Conservation (phyloP, 2,113 vertebrate genomes). For the Neodontobutis hainanensis region DNA sequence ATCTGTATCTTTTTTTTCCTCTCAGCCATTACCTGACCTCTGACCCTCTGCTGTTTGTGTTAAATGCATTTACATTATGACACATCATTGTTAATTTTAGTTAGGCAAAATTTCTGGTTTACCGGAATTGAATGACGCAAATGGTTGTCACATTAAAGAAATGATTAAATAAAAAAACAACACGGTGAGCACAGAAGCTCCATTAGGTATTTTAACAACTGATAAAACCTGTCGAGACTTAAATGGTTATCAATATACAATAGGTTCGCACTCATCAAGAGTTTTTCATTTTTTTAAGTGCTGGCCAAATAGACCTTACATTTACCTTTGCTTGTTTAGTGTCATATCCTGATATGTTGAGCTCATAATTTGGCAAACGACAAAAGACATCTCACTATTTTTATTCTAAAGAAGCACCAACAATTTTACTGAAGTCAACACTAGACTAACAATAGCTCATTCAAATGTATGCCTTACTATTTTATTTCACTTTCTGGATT, state of each 20-base stretch:
- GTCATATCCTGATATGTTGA: too few relatives aligned
- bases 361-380: too few relatives aligned
- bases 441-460: constrained; percentile 1
- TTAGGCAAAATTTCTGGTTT: constrained; percentile 33
- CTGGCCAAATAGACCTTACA: too few relatives aligned
- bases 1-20: constrained; percentile 18
- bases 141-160: not conserved
- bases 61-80: constrained; percentile 55
- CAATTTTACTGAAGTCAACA: not conserved
- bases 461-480: constrained; percentile 29
- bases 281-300: not conserved
- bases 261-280: not conserved
- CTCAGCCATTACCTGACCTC: constrained; percentile 31
- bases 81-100: constrained; percentile 25
- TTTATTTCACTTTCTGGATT: constrained; percentile 7
- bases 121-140: not conserved
- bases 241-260: not conserved
- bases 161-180: not conserved
- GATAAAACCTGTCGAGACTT: not conserved
- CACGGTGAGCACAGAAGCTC: not conserved
- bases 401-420: too few relatives aligned
- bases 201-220: not conserved
- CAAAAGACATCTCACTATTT: too few relatives aligned
- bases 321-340: too few relatives aligned
- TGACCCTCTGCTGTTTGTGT: constrained; percentile 28